A percentile compares a stretch with the other conserved stretches of the same genome.
Evolutionary conservation across 2,888 invertebrate species (phyloP).

Genomic region (Lasioglossum calceatum): DNA sequence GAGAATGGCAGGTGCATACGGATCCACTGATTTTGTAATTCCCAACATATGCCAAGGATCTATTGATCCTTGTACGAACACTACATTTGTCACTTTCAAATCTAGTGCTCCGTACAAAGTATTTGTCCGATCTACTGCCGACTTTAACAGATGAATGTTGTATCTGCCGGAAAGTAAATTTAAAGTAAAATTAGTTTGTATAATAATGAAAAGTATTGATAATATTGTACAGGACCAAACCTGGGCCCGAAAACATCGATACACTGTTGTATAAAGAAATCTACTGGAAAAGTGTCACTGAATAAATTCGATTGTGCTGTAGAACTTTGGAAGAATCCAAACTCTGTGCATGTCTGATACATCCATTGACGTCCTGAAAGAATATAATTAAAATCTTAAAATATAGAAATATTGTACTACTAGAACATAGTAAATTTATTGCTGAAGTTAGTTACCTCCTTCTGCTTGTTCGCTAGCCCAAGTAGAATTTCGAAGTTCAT

Average conservation of each 20-base stretch:
- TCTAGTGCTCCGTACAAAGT: conserved; percentile 91
- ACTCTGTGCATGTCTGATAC: conserved; percentile 98
- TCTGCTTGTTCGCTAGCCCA: conserved; percentile 88
- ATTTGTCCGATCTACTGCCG: conserved; percentile 90
- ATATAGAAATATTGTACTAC: neutral
- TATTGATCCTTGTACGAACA: conserved; percentile 95
- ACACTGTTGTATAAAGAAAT: conserved; percentile 93
- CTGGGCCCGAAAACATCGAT: conserved; percentile 92
- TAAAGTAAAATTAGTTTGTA: neutral
- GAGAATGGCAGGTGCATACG: conserved; percentile 89
- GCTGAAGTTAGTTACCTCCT: conserved; percentile 85
- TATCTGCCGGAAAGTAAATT: conserved; percentile 81
- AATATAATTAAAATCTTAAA: conserved; percentile 4
- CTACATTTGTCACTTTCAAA: conserved; percentile 89
- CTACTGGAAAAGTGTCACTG: conserved; percentile 90
- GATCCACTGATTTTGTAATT: conserved; percentile 86
- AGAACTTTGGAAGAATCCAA: conserved; percentile 97
- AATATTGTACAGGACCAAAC: conserved; percentile 80
- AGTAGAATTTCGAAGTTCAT: conserved; percentile 87
- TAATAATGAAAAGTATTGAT: neutral
- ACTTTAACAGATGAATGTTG: conserved; percentile 86
- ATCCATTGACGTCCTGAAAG: conserved; percentile 92
- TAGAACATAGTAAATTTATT: neutral
- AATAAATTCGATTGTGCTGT: conserved; percentile 88
- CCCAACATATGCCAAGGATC: conserved; percentile 96